Evolutionary conservation across 1,140 invertebrate species (phyloP).

Genomic region (Procambarus virginalis): DNA sequence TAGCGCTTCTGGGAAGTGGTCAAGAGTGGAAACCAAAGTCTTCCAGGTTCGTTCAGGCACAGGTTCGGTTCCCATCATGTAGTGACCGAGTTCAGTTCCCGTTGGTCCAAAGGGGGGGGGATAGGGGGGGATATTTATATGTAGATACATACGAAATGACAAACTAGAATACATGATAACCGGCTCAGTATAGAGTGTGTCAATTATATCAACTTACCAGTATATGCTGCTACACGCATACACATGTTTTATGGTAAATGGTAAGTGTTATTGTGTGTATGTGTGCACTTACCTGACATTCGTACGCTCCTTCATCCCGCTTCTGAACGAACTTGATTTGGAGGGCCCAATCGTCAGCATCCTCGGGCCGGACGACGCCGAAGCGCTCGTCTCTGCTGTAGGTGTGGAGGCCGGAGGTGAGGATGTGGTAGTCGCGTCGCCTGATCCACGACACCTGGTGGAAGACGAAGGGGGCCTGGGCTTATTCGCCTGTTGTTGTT

Average conservation of each 20-base stretch:
- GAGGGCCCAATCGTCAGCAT: constrained; percentile 89
- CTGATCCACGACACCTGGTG: constrained; percentile 54
- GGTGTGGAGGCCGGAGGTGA: constrained; percentile 90
- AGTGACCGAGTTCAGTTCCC: no score
- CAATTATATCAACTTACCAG: no score
- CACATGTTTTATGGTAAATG: neutral
- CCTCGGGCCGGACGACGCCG: constrained; percentile 82
- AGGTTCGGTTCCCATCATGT: no score
- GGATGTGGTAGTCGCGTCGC: constrained; percentile 91
- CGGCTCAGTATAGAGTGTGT: no score
- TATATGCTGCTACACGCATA: no score
- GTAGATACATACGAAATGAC: no score
- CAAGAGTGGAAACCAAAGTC: no score
- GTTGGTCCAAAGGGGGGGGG: no score
- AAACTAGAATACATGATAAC: no score
- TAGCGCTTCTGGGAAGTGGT: no score
- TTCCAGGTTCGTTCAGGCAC: no score
- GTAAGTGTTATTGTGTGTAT: neutral
- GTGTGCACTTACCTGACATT: constrained; percentile 82
- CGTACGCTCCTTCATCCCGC: constrained; percentile 93
- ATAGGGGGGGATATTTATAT: no score
- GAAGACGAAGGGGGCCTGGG: neutral
- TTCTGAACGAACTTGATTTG: constrained; percentile 95
- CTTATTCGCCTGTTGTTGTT: neutral
- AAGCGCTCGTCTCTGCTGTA: constrained; percentile 95